Base-by-base conservation (phyloP, 2,888 invertebrate genomes). In the Drosophila formosana region DNA sequence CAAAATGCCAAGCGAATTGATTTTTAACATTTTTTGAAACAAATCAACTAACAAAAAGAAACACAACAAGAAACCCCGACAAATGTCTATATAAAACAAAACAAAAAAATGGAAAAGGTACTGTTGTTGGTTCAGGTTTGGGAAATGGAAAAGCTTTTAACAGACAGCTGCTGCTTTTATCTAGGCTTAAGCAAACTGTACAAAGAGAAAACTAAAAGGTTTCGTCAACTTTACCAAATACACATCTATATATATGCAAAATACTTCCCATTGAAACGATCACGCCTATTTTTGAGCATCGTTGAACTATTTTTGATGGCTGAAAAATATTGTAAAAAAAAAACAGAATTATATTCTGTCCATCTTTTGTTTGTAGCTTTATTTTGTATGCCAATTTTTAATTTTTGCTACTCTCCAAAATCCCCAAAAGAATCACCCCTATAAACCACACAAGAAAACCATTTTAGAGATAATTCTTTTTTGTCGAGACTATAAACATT, bases 271-370 rank as follows among this genome's bases (percentile, higher is more conserved):
- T n/a, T 32, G n/a, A 53, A 64, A 91, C 91, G 91, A 91, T 90
- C 88, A 91, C 80, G 78, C 77, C 79, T 74, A 86, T 93, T 93
- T 93, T 93, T 93, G 92, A 93, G 92, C 91, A 93, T 93, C 93
- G 93, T 93, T 93, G 79, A 66, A 63, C 50, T 62, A 72, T 68
- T 82, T 82, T 87, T 78, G 63, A 71, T 72, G 76, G 72, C 68
- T 52, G 18, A 39, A 41, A 45, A 64, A 26, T 6, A 37, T 30
- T 58, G 2, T 28, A 58, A 62, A 66, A 1, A 1, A 18, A 58
- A 41, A 45, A 72, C 61, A 64, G 13, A 66, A 41, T 66, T 63
- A 3, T 41, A 37, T 76, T 49, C 55, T 55, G 30, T 32, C 4
- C 62, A 51, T 2, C 4, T 57, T 3, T 23, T 25, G 73, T 28